These are phyloP conservation scores for Ornithoptera alexandrae DNA, from an alignment of 2,888 invertebrate species.

Conservation along the genomic window DNA sequence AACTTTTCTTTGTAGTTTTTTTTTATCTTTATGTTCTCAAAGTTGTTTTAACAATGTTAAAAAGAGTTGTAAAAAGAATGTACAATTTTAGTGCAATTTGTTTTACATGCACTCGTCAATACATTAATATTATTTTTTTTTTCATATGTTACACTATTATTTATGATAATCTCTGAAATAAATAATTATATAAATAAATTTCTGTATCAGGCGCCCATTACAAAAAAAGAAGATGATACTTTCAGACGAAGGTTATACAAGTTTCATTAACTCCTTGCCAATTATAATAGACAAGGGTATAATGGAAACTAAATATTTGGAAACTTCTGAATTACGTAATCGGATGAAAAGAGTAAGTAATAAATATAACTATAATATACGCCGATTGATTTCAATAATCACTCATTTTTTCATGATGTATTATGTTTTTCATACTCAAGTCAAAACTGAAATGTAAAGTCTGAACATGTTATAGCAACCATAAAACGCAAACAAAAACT, in stretches of 20 bases:
- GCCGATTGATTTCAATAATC: not conserved
- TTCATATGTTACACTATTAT: too few species aligned
- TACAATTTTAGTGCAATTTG: too few species aligned
- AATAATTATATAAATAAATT: not conserved
- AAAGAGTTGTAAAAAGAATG: too few species aligned
- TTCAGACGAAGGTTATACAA: conserved; percentile 12
- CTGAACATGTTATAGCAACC: not conserved
- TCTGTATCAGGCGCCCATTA: not conserved
- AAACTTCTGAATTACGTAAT: conserved; percentile 8
- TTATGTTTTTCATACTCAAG: not conserved
- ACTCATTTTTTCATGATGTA: not conserved
- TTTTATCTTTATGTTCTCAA: too few species aligned
- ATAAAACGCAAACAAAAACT: not conserved
- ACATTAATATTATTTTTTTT: too few species aligned
- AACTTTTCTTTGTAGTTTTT: too few species aligned
- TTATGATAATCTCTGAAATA: too few species aligned
- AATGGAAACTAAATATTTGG: not conserved
- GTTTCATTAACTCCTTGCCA: conserved; percentile 15
- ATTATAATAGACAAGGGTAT: conserved; percentile 20
- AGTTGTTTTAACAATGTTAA: too few species aligned
- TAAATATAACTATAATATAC: not conserved
- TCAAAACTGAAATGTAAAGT: not conserved
- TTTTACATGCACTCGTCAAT: too few species aligned
- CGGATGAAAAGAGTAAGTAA: conserved; percentile 21
- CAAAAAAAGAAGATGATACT: conserved; percentile 12